phyloP scores from a whole-genome alignment of 2,888 invertebrate genomes.

The Drosophila pseudotakahashii region DNA sequence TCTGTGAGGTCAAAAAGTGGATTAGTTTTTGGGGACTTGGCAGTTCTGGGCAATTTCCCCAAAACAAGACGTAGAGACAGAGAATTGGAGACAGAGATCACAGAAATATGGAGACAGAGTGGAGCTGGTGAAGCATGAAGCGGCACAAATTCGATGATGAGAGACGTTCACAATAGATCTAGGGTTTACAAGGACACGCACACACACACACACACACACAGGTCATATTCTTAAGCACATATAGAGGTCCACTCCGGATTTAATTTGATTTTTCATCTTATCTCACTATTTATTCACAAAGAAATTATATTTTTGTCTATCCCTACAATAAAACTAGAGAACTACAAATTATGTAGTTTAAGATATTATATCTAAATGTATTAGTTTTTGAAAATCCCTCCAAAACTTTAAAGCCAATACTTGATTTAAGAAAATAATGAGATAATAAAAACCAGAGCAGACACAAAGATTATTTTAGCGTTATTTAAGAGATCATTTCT shows the following conservation, averaged over 20 bases:
- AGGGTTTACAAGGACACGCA: not conserved
- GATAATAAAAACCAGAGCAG: slow-evolving; percentile 6
- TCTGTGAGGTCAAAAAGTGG: slow-evolving; percentile 22
- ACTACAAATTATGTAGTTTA: too few relatives aligned
- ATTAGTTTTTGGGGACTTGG: slow-evolving; percentile 10
- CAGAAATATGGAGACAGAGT: slow-evolving; percentile 25
- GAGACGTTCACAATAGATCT: slow-evolving; percentile 11
- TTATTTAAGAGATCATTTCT: not conserved
- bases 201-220: slow-evolving; percentile 3
- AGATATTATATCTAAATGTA: too few relatives aligned
- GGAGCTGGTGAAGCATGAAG: not conserved
- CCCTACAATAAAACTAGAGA: not conserved
- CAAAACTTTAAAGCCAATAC: not conserved
- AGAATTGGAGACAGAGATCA: slow-evolving; percentile 5
- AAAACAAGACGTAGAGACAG: not conserved
- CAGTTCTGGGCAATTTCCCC: not conserved
- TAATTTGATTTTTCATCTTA: not conserved
- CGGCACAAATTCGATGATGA: slow-evolving; percentile 12
- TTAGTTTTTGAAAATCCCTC: not conserved
- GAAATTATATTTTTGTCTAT: not conserved
- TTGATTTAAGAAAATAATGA: not conserved
- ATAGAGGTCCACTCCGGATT: slow-evolving; percentile 7
- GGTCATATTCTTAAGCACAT: not conserved
- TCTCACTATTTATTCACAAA: not conserved
- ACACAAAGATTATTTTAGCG: slow-evolving; percentile 4